Conservation (phyloP, 1,140 invertebrate genomes). For the Atta cephalotes region DNA sequence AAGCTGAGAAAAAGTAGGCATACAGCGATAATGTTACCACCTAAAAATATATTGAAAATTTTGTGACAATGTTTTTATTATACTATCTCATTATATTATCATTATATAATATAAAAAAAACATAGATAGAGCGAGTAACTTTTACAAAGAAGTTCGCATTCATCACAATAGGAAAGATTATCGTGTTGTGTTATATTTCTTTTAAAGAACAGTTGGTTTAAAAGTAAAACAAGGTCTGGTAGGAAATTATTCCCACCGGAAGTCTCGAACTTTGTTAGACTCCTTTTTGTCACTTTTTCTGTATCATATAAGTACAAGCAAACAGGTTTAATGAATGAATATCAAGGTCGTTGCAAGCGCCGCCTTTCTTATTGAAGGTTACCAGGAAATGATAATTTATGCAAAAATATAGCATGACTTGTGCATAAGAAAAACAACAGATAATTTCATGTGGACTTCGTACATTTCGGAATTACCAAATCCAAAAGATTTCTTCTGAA, state of each 20-base stretch:
- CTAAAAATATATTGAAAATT: slow-evolving; percentile 86
- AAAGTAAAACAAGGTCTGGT: neutral
- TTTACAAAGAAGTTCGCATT: neutral
- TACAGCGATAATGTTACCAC: slow-evolving; percentile 97
- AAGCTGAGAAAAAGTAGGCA: slow-evolving; percentile 95
- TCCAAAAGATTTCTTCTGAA: slow-evolving; percentile 10
- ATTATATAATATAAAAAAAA: neutral
- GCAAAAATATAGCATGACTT: slow-evolving; percentile 41
- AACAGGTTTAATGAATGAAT: slow-evolving; percentile 73
- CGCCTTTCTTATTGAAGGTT: slow-evolving; percentile 71
- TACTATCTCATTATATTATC: neutral
- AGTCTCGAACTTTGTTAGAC: neutral
- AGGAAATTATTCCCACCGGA: slow-evolving; percentile 32
- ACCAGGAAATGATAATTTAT: slow-evolving; percentile 68
- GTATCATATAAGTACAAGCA: slow-evolving; percentile 2
- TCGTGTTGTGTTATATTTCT: neutral
- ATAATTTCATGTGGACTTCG: neutral
- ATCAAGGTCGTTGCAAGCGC: slow-evolving; percentile 68
- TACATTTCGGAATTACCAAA: neutral
- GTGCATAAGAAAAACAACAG: slow-evolving; percentile 22
- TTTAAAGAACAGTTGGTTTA: neutral
- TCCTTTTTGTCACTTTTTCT: slow-evolving; percentile 34
- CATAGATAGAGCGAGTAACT: neutral
- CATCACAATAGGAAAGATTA: neutral
- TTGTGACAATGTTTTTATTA: slow-evolving; percentile 15